Conservation (phyloP, 37 sponge, comb jelly and placozoan genomes). For the Amphimedon queenslandica region DNA sequence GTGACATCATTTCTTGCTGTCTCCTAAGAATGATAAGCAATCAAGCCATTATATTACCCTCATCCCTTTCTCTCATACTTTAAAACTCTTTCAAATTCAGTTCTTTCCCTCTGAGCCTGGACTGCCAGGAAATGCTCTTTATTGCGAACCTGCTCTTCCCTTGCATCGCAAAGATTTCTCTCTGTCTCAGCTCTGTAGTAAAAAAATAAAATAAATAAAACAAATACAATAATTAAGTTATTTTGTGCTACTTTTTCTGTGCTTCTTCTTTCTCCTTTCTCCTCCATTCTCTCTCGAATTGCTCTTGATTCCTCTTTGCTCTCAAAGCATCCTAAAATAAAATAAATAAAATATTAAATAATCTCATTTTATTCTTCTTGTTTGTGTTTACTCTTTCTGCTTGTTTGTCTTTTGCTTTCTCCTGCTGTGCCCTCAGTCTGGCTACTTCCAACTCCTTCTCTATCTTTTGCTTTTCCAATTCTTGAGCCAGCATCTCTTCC, state of each 20-base stretch:
- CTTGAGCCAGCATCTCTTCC: constrained; percentile 82
- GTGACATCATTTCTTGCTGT: constrained; percentile 65
- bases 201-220: neutral
- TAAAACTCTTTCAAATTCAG: constrained; percentile 94
- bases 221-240: neutral
- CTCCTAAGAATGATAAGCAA: constrained; percentile 29
- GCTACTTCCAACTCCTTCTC: constrained; percentile 98
- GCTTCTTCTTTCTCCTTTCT: constrained; percentile 89
- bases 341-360: neutral
- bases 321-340: constrained; percentile 78
- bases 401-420: constrained; percentile 96
- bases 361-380: too few relatives aligned
- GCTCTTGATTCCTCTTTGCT: constrained; percentile 95
- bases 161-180: constrained; percentile 55
- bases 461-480: constrained; percentile 75
- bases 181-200: constrained; percentile 77
- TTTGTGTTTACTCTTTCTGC: constrained; percentile 93
- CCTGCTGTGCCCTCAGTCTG: constrained; percentile 91
- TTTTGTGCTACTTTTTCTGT: constrained; percentile 67
- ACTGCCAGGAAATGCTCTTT: constrained; percentile 96
- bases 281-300: constrained; percentile 94
- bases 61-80: too few relatives aligned
- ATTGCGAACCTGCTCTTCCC: constrained; percentile 77
- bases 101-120: constrained; percentile 90
- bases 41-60: too few relatives aligned